Base-by-base conservation (phyloP, 2,113 vertebrate species). In the Podarcis raffonei region DNA sequence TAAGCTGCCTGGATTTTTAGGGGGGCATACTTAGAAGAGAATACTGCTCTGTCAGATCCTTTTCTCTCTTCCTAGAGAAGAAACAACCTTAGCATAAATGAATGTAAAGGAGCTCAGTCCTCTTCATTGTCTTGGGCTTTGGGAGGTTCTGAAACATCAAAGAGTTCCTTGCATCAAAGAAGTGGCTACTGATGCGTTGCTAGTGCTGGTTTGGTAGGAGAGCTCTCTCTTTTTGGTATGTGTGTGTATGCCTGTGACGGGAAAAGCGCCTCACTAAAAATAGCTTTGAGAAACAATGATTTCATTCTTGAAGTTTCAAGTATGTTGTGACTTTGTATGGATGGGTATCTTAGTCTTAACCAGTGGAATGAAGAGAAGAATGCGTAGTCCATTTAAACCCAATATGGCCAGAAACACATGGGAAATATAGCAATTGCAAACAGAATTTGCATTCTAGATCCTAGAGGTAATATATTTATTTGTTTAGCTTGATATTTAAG, bases 1-100 rank as follows among this genome's bases (percentile, higher is more conserved):
- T 95, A 95, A 95, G 93, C 92, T 95, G 92, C 87, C 85, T 93
- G 86, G 91, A 95, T 90, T 88, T 94, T 80, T 85, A 90, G 20
- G 89, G 92, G 37, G 92, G 93, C 90, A 92, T 94, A 71, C 81
- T 86, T 92, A 83, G 91, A 88, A 94, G 83, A 92, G 93, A 91
- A 82, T 87, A 89, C 75, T 72, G 84, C 74, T 92, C 90, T 93
- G 90, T 90, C 91, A 93, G 88, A 89, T 94, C 91, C 74, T 90
- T 92, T 76, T 93, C 90, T 89, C 89, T 86, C 37, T 79, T 90
- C 84, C 16, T 13, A 91, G 83, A 91, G 1, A 9, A 91, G 84
- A 86, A 86, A 87, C 65, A 92, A 94, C 74, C 12, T 90, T 83
- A 23, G 35, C 83, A 23, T 80, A 90, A 89, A 65, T 90, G 79